Evolutionary conservation across 92 coral and sea anemone species (phyloP).

Genomic region (Chrysogorgia sp.): DNA sequence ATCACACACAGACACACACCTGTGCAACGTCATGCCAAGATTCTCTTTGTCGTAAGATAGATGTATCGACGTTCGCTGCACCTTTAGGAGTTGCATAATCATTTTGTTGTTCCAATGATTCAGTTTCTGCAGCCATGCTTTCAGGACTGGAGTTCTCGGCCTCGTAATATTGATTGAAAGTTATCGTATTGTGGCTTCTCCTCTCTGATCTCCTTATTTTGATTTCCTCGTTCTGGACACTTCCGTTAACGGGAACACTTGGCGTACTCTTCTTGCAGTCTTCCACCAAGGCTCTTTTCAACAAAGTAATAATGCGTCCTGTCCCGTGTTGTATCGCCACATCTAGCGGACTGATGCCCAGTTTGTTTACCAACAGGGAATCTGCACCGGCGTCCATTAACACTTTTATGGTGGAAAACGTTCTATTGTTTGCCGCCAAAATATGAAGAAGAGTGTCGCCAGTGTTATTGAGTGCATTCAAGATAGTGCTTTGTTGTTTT

Average conservation of each 20-base stretch:
- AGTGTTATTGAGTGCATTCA: constrained; percentile 59
- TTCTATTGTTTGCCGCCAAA: constrained; percentile 64
- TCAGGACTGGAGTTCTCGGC: background rate
- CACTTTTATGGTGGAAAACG: constrained; percentile 53
- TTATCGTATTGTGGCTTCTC: background rate
- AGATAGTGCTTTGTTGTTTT: constrained; percentile 38
- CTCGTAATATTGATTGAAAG: background rate
- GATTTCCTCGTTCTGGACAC: background rate
- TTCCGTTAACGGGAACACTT: background rate
- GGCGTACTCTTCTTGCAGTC: background rate
- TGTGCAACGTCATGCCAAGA: background rate
- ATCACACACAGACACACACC: background rate
- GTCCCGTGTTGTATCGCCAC: constrained; percentile 63
- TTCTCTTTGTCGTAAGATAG: background rate
- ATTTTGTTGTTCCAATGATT: background rate
- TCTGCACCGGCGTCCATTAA: constrained; percentile 69
- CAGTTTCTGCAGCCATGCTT: background rate
- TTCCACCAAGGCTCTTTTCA: constrained; percentile 23
- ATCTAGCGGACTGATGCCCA: constrained; percentile 62
- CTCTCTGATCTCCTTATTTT: background rate
- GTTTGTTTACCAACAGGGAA: constrained; percentile 48
- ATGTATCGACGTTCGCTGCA: background rate
- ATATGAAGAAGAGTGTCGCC: constrained; percentile 75
- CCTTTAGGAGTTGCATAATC: background rate
- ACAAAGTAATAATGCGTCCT: constrained; percentile 46